Evolutionary conservation across 2,797 vertebrate species (phyloP).

Genomic region (Notoglanidium macrostoma): DNA sequence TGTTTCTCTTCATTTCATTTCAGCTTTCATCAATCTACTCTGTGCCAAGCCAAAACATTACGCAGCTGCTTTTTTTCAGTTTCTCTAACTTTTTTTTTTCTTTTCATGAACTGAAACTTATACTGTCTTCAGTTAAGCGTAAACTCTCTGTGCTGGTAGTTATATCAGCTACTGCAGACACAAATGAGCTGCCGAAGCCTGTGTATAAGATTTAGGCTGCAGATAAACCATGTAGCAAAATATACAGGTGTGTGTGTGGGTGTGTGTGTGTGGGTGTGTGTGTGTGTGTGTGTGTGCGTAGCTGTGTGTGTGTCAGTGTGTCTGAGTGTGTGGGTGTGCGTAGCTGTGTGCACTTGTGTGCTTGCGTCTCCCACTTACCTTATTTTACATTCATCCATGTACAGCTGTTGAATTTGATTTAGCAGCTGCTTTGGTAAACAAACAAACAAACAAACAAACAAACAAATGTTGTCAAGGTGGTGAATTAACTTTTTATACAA

Average conservation of each 20-base stretch:
- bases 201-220: slow-evolving; percentile 36
- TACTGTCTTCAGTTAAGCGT: slow-evolving; percentile 11
- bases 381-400: background rate
- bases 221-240: slow-evolving; percentile 30
- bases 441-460: background rate
- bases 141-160: background rate
- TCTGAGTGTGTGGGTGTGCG: slow-evolving; percentile 30
- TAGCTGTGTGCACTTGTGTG: background rate
- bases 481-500: background rate
- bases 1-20: slow-evolving; percentile 56
- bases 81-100: background rate
- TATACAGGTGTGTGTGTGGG: slow-evolving; percentile 38
- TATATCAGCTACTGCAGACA: background rate
- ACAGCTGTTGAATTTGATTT: slow-evolving; percentile 9
- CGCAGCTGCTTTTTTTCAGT: slow-evolving; percentile 18
- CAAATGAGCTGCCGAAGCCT: slow-evolving; percentile 3
- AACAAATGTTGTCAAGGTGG: background rate
- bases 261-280: slow-evolving; percentile 28
- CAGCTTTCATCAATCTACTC: slow-evolving; percentile 54
- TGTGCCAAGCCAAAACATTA: slow-evolving; percentile 28
- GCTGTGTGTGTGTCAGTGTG: slow-evolving; percentile 21
- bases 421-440: slow-evolving; percentile 5
- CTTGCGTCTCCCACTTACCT: background rate
- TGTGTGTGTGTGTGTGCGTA: background rate
- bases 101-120: slow-evolving; percentile 17